Percentiles rank a stretch among this genome's conserved stretches.
Conservation (phyloP, 1,140 invertebrate species). For the Drosophila ficusphila region DNA sequence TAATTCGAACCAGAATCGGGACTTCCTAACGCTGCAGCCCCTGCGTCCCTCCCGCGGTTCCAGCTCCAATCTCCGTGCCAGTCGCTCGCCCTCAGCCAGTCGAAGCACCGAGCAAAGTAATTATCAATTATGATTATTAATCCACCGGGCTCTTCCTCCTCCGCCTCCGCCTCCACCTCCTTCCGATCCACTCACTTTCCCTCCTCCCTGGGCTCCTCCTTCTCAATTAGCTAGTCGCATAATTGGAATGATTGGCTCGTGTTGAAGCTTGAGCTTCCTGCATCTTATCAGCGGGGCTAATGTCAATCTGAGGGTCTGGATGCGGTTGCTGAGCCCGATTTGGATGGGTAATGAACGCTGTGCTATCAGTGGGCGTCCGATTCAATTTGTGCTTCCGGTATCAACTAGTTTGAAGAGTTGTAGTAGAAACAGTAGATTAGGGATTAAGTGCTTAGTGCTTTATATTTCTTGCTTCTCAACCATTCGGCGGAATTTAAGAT, state of each 20-base stretch:
- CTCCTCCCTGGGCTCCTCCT: neutral
- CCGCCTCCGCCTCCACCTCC: too few relatives aligned
- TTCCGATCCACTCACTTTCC: neutral
- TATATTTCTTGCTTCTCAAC: too few relatives aligned
- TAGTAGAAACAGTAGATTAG: neutral
- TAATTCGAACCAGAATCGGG: conserved; percentile 45
- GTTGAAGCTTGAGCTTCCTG: conserved; percentile 34
- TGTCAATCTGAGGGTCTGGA: conserved; percentile 11
- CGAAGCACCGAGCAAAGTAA: conserved; percentile 81
- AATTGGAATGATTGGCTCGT: conserved; percentile 36
- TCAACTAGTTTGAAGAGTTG: conserved; percentile 4
- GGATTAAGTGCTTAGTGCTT: neutral
- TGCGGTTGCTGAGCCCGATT: conserved; percentile 6
- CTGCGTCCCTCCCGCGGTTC: conserved; percentile 61
- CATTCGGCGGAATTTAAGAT: too few relatives aligned
- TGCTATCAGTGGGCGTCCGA: conserved; percentile 31
- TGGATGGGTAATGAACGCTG: conserved; percentile 2
- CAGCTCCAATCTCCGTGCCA: conserved; percentile 68
- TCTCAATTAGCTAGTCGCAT: neutral
- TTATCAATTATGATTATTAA: conserved; percentile 35
- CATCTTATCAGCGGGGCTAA: conserved; percentile 30
- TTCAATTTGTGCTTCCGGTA: conserved; percentile 18
- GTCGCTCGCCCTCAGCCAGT: conserved; percentile 76
- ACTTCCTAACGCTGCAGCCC: conserved; percentile 60
- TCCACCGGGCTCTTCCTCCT: neutral